Percentiles rank a stretch among this genome's conserved stretches.
phyloP scores from a whole-genome alignment of 2,113 vertebrate genomes.

The Gnathonemus longibarbis region DNA sequence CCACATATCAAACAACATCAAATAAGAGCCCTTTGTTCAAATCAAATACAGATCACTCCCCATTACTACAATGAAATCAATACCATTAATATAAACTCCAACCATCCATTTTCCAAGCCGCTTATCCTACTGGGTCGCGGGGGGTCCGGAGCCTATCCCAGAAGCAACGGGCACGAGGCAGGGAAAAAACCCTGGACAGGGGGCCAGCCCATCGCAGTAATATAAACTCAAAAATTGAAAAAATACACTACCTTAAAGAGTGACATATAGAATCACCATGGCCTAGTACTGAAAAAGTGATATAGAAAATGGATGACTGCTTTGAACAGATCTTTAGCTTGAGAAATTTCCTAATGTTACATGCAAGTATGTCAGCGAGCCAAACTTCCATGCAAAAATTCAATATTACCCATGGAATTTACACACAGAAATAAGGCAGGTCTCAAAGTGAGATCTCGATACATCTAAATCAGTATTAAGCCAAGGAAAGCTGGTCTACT shows the following conservation, averaged over 20 bases:
- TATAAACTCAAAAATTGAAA: neutral
- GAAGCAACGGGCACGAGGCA: too few relatives aligned
- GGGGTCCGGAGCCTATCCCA: too few relatives aligned
- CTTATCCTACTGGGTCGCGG: too few relatives aligned
- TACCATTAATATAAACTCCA: neutral
- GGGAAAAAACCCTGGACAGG: too few relatives aligned
- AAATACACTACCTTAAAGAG: neutral
- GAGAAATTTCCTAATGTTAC: neutral
- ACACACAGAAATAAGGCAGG: neutral
- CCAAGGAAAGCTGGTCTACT: neutral
- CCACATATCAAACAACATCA: neutral
- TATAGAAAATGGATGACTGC: neutral
- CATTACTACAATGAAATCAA: neutral
- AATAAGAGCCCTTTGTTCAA: neutral
- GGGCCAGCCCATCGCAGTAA: too few relatives aligned
- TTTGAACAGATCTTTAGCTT: neutral
- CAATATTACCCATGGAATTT: neutral
- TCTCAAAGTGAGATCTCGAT: neutral
- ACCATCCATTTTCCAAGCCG: too few relatives aligned
- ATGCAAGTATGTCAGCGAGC: neutral
- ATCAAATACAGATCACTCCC: slow-evolving; percentile 1
- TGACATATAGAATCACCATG: neutral
- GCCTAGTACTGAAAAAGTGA: neutral
- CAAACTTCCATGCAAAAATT: neutral
- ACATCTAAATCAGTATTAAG: neutral